Evolutionary conservation across 2,797 vertebrate genomes (phyloP), one percentile per base, ranked within the genome.

Genomic region (Crossoptilon crossoptilon): DNA sequence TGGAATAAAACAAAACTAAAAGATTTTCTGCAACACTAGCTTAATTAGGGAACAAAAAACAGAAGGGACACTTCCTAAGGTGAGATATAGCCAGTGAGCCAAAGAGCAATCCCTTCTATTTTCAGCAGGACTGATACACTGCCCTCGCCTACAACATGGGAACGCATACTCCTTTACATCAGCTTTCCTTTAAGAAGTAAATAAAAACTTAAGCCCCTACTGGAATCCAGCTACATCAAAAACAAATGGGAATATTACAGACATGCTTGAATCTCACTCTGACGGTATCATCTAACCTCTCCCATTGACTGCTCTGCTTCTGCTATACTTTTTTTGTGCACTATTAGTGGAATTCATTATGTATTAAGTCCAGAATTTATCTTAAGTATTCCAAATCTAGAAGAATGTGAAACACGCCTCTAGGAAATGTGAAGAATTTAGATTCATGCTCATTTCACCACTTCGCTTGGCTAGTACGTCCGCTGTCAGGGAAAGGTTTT

Each of bases 211-310:
- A 75, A 31, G 24, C 10, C 59, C 62, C 27, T 11, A 11, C 71
- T 63, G 24, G 31, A 78, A 49, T 41, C 16, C 80, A 69, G 41
- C 13, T 41, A 29, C 9, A 22, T 16, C 14, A 46, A 49, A 55
- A 63, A 3, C 53, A 68, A 6, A 10, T 0, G n/a, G 31, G 9
- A 8, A 16, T 5, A 1, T 26, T 66, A 72, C 5, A 13, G 80
- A 58, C 18, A 13, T 19, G 18, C 43, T 55, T 3, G 2, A 43
- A 48, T 33, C 19, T 44, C 53, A 10, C 14, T 33, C 26, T n/a
- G 39, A 27, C 9, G 10, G 13, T 9, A 14, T n/a, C 1, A 2
- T 14, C n/a, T 43, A 16, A 1, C 2, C n/a, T n/a, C 43, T 64
- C 10, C 26, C 9, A 10, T 21, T 15, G 39, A 10, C n/a, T 33